These are phyloP conservation scores for Drosophila littoralis DNA, from an alignment of 1,140 invertebrate species.

Conservation along the genomic window DNA sequence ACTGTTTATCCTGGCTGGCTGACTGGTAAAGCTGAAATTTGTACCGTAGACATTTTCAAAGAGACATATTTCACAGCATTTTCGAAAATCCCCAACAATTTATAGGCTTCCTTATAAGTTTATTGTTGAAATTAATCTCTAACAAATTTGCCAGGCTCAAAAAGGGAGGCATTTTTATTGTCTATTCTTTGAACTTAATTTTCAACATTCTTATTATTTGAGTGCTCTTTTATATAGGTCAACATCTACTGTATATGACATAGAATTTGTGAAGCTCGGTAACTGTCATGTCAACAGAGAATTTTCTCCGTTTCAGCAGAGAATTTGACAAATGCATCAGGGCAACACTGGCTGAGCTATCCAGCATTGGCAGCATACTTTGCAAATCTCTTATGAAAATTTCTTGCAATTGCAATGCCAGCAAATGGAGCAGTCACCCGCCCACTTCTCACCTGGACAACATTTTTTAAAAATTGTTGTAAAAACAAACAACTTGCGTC, in stretches of 20 bases:
- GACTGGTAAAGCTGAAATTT: too few species aligned
- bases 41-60: too few species aligned
- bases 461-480: conserved; percentile 37
- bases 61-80: too few species aligned
- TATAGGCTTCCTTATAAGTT: too few species aligned
- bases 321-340: conserved; percentile 9
- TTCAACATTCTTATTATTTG: neutral
- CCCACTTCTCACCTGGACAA: conserved; percentile 10
- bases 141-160: too few species aligned
- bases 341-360: neutral
- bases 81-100: too few species aligned
- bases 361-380: conserved; percentile 39
- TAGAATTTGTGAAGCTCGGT: neutral
- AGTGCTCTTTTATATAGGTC: neutral
- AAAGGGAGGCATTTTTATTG: too few species aligned
- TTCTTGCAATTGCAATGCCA: conserved; percentile 37
- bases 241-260: neutral
- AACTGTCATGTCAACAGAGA: neutral
- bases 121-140: too few species aligned
- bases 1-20: too few species aligned
- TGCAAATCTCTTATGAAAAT: conserved; percentile 11
- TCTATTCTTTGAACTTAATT: neutral
- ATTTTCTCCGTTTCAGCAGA: neutral
- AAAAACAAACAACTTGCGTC: conserved; percentile 30
- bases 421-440: neutral